phyloP scores from a whole-genome alignment of 2,113 vertebrate genomes.

The Danionella cerebrum region DNA sequence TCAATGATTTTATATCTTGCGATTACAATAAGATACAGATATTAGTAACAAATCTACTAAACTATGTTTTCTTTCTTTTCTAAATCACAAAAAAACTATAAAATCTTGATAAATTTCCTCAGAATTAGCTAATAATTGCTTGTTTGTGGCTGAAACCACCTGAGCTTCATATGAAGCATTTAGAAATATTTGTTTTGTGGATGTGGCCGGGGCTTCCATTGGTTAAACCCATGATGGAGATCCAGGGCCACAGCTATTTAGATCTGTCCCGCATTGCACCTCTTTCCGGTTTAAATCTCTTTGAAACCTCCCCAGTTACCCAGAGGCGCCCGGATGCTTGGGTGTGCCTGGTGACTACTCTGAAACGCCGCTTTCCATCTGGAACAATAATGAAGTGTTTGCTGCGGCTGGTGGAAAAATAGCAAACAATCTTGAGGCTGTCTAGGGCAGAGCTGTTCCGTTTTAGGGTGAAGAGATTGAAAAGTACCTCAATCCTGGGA shows the following conservation, averaged over 20 bases:
- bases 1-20: no score
- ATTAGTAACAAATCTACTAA: not conserved
- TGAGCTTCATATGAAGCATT: not conserved
- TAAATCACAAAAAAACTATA: not conserved
- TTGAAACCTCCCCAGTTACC: no score
- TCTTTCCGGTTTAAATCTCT: constrained; percentile 51
- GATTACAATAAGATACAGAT: no score
- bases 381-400: constrained; percentile 53
- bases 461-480: constrained; percentile 34
- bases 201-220: constrained; percentile 25
- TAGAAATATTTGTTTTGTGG: not conserved
- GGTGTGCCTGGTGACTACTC: constrained; percentile 41
- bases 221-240: constrained; percentile 37
- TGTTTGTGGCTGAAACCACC: not conserved
- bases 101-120: not conserved
- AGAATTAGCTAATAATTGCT: not conserved
- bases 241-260: constrained; percentile 57
- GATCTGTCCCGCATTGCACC: constrained; percentile 26
- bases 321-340: constrained; percentile 50
- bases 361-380: constrained; percentile 56
- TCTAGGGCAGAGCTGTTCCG: constrained; percentile 60
- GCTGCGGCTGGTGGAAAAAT: constrained; percentile 46
- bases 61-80: not conserved
- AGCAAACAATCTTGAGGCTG: constrained; percentile 60
- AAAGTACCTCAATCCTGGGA: constrained; percentile 10